Conservation (phyloP, 2,797 vertebrate genomes). For the Petrocephalus sullivani region DNA sequence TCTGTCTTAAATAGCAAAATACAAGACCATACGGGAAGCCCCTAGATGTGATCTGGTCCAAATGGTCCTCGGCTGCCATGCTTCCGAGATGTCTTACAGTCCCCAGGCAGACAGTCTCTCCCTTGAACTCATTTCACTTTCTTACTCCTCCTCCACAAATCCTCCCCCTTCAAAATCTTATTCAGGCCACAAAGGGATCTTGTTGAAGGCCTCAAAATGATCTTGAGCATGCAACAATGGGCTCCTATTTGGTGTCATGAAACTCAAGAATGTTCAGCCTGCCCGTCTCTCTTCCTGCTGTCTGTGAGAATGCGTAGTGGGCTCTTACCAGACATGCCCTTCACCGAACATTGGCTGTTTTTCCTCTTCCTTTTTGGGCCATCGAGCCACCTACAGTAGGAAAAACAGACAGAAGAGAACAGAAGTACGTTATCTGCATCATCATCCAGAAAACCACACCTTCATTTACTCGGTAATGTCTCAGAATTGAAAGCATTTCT, state of each 20-base stretch:
- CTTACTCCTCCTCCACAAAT: neutral
- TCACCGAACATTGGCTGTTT: slow-evolving; percentile 98
- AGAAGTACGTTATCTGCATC: neutral
- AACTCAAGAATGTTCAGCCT: neutral
- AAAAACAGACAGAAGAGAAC: slow-evolving; percentile 17
- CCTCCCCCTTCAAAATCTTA: neutral
- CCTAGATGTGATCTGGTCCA: neutral
- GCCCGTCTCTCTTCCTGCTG: neutral
- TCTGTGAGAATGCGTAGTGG: neutral
- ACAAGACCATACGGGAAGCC: neutral
- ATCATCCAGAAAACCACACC: neutral
- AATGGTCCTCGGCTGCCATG: neutral
- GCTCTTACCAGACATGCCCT: slow-evolving; percentile 93
- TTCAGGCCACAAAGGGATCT: neutral
- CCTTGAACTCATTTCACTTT: neutral
- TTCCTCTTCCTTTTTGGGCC: slow-evolving; percentile 96
- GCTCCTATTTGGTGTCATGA: neutral
- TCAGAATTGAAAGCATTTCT: neutral
- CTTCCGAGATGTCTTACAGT: neutral
- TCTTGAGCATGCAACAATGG: neutral
- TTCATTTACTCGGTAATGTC: neutral
- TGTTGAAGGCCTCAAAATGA: neutral
- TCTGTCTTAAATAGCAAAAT: neutral
- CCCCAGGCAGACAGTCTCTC: neutral
- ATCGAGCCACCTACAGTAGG: slow-evolving; percentile 87